These are phyloP conservation scores for Autographa gamma DNA, from an alignment of 2,888 invertebrate genomes.

Conservation along the genomic window DNA sequence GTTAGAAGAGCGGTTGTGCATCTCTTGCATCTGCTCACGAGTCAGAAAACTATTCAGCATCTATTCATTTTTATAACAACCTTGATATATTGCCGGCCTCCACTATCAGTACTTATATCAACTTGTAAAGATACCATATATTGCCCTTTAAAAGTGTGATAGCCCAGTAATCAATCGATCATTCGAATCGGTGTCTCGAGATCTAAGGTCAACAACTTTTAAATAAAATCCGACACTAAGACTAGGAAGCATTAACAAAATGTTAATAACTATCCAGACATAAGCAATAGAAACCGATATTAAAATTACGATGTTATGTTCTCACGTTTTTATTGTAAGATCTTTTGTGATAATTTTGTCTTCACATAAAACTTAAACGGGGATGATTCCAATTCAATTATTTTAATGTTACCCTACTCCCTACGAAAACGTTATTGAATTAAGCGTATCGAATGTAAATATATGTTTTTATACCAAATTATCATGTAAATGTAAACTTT, in stretches of 20 bases:
- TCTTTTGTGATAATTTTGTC: constrained; percentile 32
- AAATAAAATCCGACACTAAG: background rate
- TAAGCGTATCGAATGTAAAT: constrained; percentile 43
- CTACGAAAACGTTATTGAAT: constrained; percentile 37
- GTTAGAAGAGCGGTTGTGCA: background rate
- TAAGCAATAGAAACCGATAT: constrained; percentile 16
- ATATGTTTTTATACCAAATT: constrained; percentile 60
- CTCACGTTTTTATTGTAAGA: constrained; percentile 15
- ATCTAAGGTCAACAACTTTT: constrained; percentile 15
- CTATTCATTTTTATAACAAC: constrained; percentile 18
- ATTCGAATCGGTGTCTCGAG: constrained; percentile 20
- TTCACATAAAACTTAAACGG: constrained; percentile 49
- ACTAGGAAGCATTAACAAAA: constrained; percentile 15
- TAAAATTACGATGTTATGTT: constrained; percentile 28
- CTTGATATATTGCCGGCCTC: constrained; percentile 37
- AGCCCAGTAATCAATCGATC: constrained; percentile 30
- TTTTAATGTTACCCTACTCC: constrained; percentile 30
- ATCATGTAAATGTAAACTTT: constrained; percentile 66
- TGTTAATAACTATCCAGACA: background rate
- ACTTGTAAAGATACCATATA: constrained; percentile 31
- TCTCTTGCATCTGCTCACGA: constrained; percentile 1
- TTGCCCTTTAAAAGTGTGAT: constrained; percentile 11
- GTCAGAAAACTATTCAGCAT: background rate
- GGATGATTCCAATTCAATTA: constrained; percentile 54
- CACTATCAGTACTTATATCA: constrained; percentile 34